phyloP scores from a whole-genome alignment of 2,888 invertebrate genomes.

The Pristionchus mayeri region DNA sequence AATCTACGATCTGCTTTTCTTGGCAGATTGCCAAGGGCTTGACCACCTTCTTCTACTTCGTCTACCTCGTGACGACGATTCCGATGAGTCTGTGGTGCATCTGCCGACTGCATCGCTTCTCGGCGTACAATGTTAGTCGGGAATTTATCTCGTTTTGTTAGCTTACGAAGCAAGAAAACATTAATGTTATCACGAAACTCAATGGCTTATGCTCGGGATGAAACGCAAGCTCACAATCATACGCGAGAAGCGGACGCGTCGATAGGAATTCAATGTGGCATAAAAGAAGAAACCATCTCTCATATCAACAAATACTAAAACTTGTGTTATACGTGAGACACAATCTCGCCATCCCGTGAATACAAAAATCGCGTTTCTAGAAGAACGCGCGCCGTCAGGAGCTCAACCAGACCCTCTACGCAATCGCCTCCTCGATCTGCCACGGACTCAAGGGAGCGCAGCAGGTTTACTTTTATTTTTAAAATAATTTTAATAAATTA shows the following conservation, averaged over 20 bases:
- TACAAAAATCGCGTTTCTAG: too few relatives aligned
- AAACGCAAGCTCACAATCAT: too few relatives aligned
- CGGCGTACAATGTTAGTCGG: neutral
- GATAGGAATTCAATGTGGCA: too few relatives aligned
- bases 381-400: constrained; percentile 11
- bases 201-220: too few relatives aligned
- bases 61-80: neutral
- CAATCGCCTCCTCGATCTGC: constrained; percentile 26
- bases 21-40: too few relatives aligned
- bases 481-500: neutral
- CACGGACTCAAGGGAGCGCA: constrained; percentile 25
- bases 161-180: neutral
- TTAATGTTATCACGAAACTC: neutral
- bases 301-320: too few relatives aligned
- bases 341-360: too few relatives aligned
- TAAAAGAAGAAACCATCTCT: too few relatives aligned
- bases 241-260: too few relatives aligned
- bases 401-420: constrained; percentile 32
- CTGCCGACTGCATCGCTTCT: constrained; percentile 8
- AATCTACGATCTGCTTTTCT: too few relatives aligned
- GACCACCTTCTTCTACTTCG: neutral
- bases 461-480: neutral
- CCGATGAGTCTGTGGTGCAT: constrained; percentile 27
- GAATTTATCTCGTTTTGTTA: neutral
- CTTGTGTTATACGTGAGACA: too few relatives aligned